A percentile compares a stretch with the other conserved stretches of the same genome.
phyloP scores from a whole-genome alignment of 2,888 invertebrate genomes.

The Aquatica leii region DNA sequence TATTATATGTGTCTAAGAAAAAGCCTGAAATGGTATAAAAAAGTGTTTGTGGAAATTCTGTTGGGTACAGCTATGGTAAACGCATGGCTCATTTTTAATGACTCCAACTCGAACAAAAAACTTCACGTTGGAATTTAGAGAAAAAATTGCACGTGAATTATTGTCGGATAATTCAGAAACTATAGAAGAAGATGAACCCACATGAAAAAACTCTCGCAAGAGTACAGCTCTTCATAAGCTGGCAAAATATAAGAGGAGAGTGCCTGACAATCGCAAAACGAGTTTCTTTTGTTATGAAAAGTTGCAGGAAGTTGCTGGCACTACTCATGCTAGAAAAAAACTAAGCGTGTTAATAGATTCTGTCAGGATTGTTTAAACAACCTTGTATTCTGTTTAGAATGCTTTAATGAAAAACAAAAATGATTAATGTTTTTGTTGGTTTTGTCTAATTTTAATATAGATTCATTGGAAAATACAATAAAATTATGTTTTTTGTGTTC shows the following conservation, averaged over 20 bases:
- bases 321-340: not conserved
- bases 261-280: not conserved
- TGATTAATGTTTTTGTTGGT: not conserved
- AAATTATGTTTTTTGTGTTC: no score
- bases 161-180: not conserved
- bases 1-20: slow-evolving; percentile 1
- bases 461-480: no score
- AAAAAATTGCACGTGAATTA: not conserved
- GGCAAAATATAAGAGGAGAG: not conserved
- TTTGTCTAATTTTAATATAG: no score
- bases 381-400: not conserved
- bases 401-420: not conserved
- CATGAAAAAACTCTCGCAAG: not conserved
- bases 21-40: not conserved
- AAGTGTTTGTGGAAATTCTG: not conserved
- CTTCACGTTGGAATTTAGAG: not conserved
- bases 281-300: not conserved
- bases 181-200: not conserved
- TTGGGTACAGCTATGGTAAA: no score
- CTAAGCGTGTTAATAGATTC: not conserved
- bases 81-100: no score
- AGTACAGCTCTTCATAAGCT: not conserved
- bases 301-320: not conserved
- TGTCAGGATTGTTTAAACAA: not conserved
- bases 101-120: not conserved